Percentiles rank a stretch among this genome's conserved stretches.
phyloP scores from a whole-genome alignment of 2,888 invertebrate species.

The Phania funesta region DNA sequence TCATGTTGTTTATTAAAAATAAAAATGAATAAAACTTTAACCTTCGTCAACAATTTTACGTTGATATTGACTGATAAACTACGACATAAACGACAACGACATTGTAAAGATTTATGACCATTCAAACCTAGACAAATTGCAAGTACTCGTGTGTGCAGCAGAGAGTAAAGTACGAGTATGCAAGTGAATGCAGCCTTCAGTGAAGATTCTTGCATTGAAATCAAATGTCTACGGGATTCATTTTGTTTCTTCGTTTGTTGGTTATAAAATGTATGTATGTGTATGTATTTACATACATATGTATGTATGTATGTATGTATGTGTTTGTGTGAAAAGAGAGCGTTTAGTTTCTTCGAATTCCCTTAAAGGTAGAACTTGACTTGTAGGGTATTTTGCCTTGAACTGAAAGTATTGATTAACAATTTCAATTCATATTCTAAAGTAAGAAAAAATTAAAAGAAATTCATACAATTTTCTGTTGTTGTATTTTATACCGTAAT shows the following conservation, averaged over 20 bases:
- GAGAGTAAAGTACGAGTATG: slow-evolving; percentile 38
- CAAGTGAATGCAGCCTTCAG: slow-evolving; percentile 53
- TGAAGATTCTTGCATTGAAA: slow-evolving; percentile 4
- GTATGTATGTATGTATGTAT: background rate
- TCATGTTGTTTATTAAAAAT: background rate
- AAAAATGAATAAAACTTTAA: background rate
- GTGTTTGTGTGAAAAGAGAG: background rate
- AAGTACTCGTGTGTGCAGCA: background rate
- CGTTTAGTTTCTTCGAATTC: slow-evolving; percentile 5
- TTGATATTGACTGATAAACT: background rate
- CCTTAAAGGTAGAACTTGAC: slow-evolving; percentile 69
- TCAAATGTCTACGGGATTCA: slow-evolving; percentile 45
- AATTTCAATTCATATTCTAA: slow-evolving; percentile 65
- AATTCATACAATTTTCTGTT: slow-evolving; percentile 23
- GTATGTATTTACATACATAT: no score
- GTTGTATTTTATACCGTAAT: background rate
- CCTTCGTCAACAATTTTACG: background rate
- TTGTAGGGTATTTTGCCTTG: slow-evolving; percentile 68
- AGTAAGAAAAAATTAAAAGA: slow-evolving; percentile 12
- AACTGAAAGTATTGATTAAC: slow-evolving; percentile 72
- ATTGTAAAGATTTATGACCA: slow-evolving; percentile 60
- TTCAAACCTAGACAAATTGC: slow-evolving; percentile 53
- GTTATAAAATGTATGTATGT: background rate
- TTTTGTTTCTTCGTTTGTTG: background rate
- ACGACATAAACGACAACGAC: background rate